Evolutionary conservation across 2,797 vertebrate genomes (phyloP).

Genomic region (Lepilemur ruficaudatus): DNA sequence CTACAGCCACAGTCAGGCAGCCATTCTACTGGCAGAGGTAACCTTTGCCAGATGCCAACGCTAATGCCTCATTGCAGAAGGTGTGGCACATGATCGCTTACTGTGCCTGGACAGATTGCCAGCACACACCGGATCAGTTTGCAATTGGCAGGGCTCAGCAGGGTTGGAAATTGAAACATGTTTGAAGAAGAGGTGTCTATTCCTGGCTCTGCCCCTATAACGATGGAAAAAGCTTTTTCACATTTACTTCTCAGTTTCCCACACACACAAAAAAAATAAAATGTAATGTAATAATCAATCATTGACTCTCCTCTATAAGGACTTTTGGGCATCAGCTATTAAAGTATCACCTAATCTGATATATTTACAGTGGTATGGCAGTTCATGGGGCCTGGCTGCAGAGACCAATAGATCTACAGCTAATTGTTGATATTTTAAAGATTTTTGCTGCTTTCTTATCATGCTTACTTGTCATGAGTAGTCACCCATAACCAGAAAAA

Average conservation of each 20-base stretch:
- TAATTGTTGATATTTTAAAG: not conserved
- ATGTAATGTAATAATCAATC: conserved; percentile 18
- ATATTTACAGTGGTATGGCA: not conserved
- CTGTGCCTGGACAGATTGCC: not conserved
- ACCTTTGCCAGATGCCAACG: not conserved
- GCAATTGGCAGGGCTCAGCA: conserved; percentile 6
- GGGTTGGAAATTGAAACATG: conserved; percentile 19
- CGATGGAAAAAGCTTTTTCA: conserved; percentile 32
- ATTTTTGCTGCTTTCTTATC: not conserved
- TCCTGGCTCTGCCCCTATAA: not conserved
- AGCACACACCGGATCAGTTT: not conserved
- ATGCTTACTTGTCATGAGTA: not conserved
- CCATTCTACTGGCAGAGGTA: not conserved
- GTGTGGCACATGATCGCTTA: not conserved
- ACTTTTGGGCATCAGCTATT: not conserved
- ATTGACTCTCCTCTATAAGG: not conserved
- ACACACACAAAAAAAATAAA: not conserved
- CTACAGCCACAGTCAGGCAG: not conserved
- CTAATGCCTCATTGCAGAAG: not conserved
- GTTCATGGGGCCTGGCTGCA: not conserved
- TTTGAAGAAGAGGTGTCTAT: not conserved
- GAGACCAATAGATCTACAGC: not conserved
- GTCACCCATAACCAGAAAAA: not conserved
- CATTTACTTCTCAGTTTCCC: conserved; percentile 35
- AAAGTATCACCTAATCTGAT: not conserved